phyloP scores from a whole-genome alignment of 2,113 vertebrate species.

The Psittacula cyanocephala region DNA sequence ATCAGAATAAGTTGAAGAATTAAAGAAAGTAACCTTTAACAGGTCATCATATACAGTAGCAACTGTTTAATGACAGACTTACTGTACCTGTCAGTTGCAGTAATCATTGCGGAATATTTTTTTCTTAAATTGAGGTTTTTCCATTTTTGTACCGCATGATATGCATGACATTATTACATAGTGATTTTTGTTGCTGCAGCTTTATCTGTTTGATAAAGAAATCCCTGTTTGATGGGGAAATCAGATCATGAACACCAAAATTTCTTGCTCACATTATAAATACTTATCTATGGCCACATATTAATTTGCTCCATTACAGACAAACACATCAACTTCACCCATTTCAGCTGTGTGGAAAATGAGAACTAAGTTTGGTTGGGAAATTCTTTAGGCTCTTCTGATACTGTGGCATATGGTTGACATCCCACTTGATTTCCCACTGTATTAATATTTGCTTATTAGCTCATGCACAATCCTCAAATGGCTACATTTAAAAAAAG shows the following conservation, averaged over 20 bases:
- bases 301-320: neutral
- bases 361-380: neutral
- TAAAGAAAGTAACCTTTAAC: neutral
- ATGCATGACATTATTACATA: neutral
- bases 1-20: neutral
- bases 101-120: neutral
- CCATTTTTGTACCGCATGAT: neutral
- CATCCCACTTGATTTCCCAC: slow-evolving; percentile 3
- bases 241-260: neutral
- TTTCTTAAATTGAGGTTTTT: neutral
- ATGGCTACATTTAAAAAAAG: neutral
- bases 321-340: neutral
- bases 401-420: neutral
- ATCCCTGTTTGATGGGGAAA: neutral
- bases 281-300: neutral
- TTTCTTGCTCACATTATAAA: neutral
- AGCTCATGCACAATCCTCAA: neutral
- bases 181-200: neutral
- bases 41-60: neutral
- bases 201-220: neutral
- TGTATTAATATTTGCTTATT: slow-evolving; percentile 14
- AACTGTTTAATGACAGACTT: neutral
- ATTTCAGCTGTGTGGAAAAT: neutral
- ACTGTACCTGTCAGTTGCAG: neutral
- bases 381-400: neutral